A percentile compares a stretch with the other conserved stretches of the same genome.
Evolutionary conservation across 1,140 invertebrate species (phyloP).

Genomic region (silkworm (Bombyx mori)): ASM3026992v2 NC_085112.1:5100501-5101000

Average conservation of each 20-base stretch:
- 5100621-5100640: conserved; percentile 57
- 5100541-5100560: conserved; percentile 33
- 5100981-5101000: no score
- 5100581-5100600: conserved; percentile 62
- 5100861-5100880: conserved; percentile 52
- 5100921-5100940: no score
- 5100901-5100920: no score
- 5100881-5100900: conserved; percentile 29
- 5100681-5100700: conserved; percentile 31
- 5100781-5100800: conserved; percentile 59
- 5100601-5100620: conserved; percentile 62
- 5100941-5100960: no score
- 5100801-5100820: conserved; percentile 68
- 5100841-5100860: conserved; percentile 49
- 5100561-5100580: conserved; percentile 54
- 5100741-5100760: conserved; percentile 70
- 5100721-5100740: conserved; percentile 47
- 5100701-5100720: conserved; percentile 27
- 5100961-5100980: no score
- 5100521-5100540: conserved; percentile 2
- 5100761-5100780: conserved; percentile 72
- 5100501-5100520: background rate
- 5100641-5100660: conserved; percentile 66
- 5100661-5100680: conserved; percentile 66
- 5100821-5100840: conserved; percentile 42